phyloP scores from a whole-genome alignment of 2,888 invertebrate genomes.

The Vesta saturnalis region DNA sequence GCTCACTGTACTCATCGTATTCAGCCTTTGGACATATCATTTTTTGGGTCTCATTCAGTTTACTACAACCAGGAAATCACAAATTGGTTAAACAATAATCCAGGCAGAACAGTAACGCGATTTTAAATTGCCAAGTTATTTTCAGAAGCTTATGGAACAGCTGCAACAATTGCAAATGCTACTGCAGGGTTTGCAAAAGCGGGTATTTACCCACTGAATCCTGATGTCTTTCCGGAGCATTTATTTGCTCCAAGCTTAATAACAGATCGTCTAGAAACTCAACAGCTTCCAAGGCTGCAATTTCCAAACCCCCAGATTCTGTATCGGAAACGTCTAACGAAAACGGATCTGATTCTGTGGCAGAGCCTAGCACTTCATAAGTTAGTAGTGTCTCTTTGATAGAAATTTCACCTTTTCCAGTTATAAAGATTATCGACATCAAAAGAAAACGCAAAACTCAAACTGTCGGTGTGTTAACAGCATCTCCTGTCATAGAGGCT shows the following conservation, averaged over 20 bases:
- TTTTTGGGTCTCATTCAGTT: constrained; percentile 7
- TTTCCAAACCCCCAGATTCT: not conserved
- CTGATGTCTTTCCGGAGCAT: not conserved
- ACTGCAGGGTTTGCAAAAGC: constrained; percentile 15
- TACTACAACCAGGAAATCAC: constrained; percentile 18
- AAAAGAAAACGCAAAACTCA: not conserved
- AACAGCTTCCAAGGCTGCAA: not conserved
- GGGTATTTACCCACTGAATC: constrained; percentile 12
- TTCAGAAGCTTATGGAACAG: constrained; percentile 16
- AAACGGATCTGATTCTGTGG: no score
- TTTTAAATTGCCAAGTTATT: constrained; percentile 16
- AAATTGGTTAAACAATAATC: constrained; percentile 16
- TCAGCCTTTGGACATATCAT: constrained; percentile 20
- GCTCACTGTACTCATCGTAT: constrained; percentile 17
- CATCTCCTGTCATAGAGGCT: not conserved
- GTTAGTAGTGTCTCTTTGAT: no score
- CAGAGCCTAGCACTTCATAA: no score
- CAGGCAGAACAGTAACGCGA: constrained; percentile 10
- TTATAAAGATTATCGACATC: no score
- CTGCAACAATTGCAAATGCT: constrained; percentile 18
- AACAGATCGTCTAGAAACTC: not conserved
- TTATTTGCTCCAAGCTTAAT: constrained; percentile 14
- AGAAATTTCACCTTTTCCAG: no score
- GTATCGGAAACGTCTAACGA: not conserved
- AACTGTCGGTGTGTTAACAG: no score